Evolutionary conservation across 2,797 vertebrate species (phyloP).

Genomic region (Vireo griseus): DNA sequence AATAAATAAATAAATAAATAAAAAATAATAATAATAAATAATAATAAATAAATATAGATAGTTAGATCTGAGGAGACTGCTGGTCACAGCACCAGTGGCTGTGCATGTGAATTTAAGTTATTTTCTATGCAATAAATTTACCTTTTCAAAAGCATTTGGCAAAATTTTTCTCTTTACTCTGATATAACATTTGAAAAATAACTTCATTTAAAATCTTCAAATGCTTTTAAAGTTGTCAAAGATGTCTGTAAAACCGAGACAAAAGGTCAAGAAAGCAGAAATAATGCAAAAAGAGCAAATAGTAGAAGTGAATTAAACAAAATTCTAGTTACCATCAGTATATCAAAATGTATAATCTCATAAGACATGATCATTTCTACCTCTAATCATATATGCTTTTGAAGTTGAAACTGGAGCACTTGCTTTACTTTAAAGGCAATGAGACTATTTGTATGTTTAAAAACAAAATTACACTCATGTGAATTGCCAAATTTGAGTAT

Average conservation of each 20-base stretch:
- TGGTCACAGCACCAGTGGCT: background rate
- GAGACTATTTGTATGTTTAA: background rate
- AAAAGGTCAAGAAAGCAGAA: background rate
- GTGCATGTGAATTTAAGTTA: background rate
- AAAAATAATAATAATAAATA: too few relatives aligned
- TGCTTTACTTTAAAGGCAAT: background rate
- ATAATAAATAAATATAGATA: too few relatives aligned
- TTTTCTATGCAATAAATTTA: background rate
- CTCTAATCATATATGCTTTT: background rate
- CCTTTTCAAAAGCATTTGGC: background rate
- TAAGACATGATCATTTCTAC: background rate
- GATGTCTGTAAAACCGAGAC: fast-evolving
- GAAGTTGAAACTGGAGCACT: background rate
- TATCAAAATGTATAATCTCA: background rate
- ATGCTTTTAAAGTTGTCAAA: background rate
- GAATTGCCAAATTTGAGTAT: background rate
- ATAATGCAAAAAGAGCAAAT: background rate
- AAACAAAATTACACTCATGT: background rate
- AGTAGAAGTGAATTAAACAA: background rate
- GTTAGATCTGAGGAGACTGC: background rate
- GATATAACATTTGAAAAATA: background rate
- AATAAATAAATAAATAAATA: background rate
- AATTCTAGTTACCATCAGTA: background rate
- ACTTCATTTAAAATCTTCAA: background rate
- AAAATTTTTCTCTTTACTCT: background rate